A percentile compares a stretch with the other conserved stretches of the same genome.
Evolutionary conservation across 2,888 invertebrate species (phyloP).

Genomic region (Norana najaformis): DNA sequence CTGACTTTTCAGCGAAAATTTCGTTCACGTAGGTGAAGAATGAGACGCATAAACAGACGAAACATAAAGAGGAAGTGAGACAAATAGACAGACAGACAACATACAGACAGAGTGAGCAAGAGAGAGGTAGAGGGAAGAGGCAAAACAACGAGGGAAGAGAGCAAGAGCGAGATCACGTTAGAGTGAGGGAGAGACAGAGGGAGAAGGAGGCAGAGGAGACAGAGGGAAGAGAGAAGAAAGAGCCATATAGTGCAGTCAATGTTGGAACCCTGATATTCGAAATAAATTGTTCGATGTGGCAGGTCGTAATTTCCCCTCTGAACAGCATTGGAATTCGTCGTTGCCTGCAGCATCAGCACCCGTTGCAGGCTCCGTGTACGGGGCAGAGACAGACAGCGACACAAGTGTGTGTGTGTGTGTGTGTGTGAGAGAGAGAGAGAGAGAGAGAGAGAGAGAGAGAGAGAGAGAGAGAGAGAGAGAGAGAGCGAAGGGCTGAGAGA

Average conservation of each 20-base stretch:
- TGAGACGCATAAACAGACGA: too few species aligned
- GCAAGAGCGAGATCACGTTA: too few species aligned
- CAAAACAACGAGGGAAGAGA: neutral
- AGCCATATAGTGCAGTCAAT: neutral
- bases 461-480: too few species aligned
- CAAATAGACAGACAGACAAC: too few species aligned
- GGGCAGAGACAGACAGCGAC: neutral
- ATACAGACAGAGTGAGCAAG: neutral
- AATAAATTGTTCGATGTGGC: constrained; percentile 8
- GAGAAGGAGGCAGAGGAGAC: too few species aligned
- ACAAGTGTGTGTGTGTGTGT: neutral
- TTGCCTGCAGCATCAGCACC: neutral
- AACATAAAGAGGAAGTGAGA: too few species aligned
- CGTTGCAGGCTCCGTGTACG: neutral
- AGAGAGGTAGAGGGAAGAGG: neutral
- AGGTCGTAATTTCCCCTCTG: neutral
- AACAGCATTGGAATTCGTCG: neutral
- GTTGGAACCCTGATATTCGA: neutral
- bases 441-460: neutral
- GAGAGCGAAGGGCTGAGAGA: too few species aligned
- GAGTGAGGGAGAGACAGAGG: neutral
- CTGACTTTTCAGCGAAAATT: too few species aligned
- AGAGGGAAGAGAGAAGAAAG: neutral
- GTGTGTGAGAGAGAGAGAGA: neutral
- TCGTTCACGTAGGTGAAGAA: too few species aligned